These are phyloP conservation scores for Amphiprion ocellaris DNA, from an alignment of 2,113 vertebrate genomes.

Conservation along the genomic window DNA sequence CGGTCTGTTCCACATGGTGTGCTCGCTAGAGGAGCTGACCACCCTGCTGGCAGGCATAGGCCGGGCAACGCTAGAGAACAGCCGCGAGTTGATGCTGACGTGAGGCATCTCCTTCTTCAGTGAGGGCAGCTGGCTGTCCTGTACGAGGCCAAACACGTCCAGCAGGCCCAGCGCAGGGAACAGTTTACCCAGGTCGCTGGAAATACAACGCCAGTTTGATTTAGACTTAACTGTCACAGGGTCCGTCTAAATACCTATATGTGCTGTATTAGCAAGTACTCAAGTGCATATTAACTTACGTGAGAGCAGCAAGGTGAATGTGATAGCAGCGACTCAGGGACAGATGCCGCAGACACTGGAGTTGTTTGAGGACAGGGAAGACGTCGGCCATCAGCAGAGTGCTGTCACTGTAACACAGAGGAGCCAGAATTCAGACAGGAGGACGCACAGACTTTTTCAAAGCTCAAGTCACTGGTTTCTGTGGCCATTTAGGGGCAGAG, in stretches of 20 bases:
- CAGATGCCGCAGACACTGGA: conserved; percentile 87
- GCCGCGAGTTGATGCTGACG: conserved; percentile 88
- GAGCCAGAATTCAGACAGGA: background rate
- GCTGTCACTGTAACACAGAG: conserved; percentile 88
- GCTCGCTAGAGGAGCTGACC: conserved; percentile 41
- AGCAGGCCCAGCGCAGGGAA: conserved; percentile 86
- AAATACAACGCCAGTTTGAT: conserved; percentile 6
- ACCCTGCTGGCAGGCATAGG: conserved; percentile 82
- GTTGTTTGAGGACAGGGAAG: conserved; percentile 87
- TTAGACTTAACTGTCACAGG: too few relatives aligned
- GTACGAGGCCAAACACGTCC: conserved; percentile 92
- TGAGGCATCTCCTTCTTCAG: conserved; percentile 86
- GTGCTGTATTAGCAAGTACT: too few relatives aligned
- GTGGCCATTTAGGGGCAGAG: too few relatives aligned
- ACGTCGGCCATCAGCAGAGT: conserved; percentile 89
- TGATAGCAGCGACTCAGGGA: conserved; percentile 95
- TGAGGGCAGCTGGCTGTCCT: conserved; percentile 84
- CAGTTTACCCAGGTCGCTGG: conserved; percentile 87
- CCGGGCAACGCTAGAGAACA: conserved; percentile 89
- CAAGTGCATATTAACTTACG: conserved; percentile 63
- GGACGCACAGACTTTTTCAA: too few relatives aligned
- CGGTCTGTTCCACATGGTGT: conserved; percentile 89
- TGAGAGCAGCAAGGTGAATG: conserved; percentile 89
- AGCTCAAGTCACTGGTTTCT: too few relatives aligned
- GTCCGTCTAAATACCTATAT: too few relatives aligned